phyloP scores from a whole-genome alignment of 2,797 vertebrate species.

The Bradypodion ventrale region DNA sequence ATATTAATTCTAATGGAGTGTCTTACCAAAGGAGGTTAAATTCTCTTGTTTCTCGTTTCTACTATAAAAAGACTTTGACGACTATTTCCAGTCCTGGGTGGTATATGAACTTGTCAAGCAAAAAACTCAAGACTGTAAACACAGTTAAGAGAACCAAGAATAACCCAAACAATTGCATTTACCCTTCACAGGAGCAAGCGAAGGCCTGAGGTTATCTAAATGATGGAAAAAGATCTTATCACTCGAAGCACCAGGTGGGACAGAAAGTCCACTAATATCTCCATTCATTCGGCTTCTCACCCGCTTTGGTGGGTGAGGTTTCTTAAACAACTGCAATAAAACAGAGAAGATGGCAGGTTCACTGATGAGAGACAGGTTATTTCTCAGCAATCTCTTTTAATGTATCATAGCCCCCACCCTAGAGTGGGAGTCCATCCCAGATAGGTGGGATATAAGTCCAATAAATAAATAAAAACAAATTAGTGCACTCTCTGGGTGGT shows the following conservation, averaged over 20 bases:
- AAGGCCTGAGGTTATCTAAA: constrained; percentile 93
- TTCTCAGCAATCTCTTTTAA: neutral
- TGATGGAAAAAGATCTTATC: constrained; percentile 99
- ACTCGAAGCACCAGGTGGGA: constrained; percentile 78
- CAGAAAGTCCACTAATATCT: constrained; percentile 79
- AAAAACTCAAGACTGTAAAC: neutral
- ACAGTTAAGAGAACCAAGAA: neutral
- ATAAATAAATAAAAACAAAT: no score
- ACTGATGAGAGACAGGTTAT: neutral
- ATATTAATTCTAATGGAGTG: neutral
- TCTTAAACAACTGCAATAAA: constrained; percentile 91
- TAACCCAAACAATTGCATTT: neutral
- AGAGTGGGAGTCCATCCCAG: no score
- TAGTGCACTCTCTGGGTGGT: no score
- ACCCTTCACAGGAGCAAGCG: constrained; percentile 96
- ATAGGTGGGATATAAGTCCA: no score
- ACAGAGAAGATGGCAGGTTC: neutral
- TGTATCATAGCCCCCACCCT: fast-evolving
- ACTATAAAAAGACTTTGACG: neutral
- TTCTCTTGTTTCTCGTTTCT: neutral
- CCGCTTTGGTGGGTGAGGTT: constrained; percentile 95
- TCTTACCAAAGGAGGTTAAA: neutral
- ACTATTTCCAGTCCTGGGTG: neutral
- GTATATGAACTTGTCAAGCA: neutral
- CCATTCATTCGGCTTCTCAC: constrained; percentile 89